Base-by-base conservation (phyloP, 1,140 invertebrate species). In the Anastrepha obliqua region DNA sequence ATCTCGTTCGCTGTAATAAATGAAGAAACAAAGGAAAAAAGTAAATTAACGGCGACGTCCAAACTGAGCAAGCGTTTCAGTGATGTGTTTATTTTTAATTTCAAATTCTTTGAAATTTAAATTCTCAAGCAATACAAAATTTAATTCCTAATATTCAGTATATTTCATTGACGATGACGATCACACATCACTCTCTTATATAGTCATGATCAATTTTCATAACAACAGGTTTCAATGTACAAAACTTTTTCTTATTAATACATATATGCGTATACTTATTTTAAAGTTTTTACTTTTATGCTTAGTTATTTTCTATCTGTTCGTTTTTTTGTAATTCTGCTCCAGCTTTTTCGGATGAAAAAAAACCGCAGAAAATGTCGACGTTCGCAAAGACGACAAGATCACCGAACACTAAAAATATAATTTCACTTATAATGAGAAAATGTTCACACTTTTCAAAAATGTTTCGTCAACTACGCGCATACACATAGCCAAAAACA, bases 1-100 rank as follows among this genome's bases (percentile, higher is more conserved):
- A 91, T 91, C 91, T 96, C 96, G 96, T 96, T 95, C 95, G 95
- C 96, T 96, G 93, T 88, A 96, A 95, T 89, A 91, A 93, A 92
- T 92, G 88, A 88, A 17, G 15, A n/a, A 60, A 74, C 44, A 55
- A 55, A 62, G 55, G 39, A 15, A 47, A 47, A 8, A 60, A 4
- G 5, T 86, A 47, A 20, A 64, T 86, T 47, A 86, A 87, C 13
- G 20, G 0, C 17, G 13, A 55, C 51, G 3, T 8, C 11, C 11
- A 55, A 55, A 55, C 6, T 55, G 51, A 0, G 11, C 11, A 11
- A 11, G 11, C 11, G 51, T 55, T 55, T 8, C 11, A 3, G 51
- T 8, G 6, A 55, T 55, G 51, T 8, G 11, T 8, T 55, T 8
- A 55, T 55, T 55, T 55, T 55, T 8, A 55, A 55, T 55, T 55